These are phyloP conservation scores for Deilephila elpenor DNA, from an alignment of 2,888 invertebrate genomes.

Conservation along the genomic window DNA sequence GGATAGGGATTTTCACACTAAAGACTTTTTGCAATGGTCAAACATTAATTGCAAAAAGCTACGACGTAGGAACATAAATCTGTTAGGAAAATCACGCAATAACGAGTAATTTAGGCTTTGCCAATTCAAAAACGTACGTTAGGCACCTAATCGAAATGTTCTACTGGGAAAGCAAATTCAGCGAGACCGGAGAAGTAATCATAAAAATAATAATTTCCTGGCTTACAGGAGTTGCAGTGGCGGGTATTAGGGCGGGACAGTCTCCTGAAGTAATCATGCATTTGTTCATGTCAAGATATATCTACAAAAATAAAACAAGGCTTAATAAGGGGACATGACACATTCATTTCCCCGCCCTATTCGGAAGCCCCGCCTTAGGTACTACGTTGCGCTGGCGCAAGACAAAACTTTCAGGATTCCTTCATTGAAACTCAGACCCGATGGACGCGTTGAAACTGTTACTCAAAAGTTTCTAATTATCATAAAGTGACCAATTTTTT, in stretches of 20 bases:
- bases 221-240: too few relatives aligned
- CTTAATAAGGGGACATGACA: slow-evolving; percentile 4
- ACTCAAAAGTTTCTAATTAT: neutral
- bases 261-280: neutral
- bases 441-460: neutral
- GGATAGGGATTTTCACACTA: too few relatives aligned
- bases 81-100: too few relatives aligned
- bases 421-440: slow-evolving; percentile 39
- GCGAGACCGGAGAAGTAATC: neutral
- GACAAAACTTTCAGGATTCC: slow-evolving; percentile 43
- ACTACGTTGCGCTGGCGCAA: slow-evolving; percentile 43
- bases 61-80: too few relatives aligned
- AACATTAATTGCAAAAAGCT: too few relatives aligned
- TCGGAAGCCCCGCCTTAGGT: slow-evolving; percentile 58
- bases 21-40: too few relatives aligned
- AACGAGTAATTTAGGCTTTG: too few relatives aligned
- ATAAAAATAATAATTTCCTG: neutral
- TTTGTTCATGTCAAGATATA: neutral
- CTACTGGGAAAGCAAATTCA: neutral
- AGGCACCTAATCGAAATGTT: too few relatives aligned
- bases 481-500: neutral
- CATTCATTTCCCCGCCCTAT: slow-evolving; percentile 53
- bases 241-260: too few relatives aligned
- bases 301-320: slow-evolving; percentile 8
- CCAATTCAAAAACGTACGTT: too few relatives aligned